A percentile compares a stretch with the other conserved stretches of the same genome.
Conservation (phyloP, 2,888 invertebrate species). For the Micoletzkya japonica region DNA sequence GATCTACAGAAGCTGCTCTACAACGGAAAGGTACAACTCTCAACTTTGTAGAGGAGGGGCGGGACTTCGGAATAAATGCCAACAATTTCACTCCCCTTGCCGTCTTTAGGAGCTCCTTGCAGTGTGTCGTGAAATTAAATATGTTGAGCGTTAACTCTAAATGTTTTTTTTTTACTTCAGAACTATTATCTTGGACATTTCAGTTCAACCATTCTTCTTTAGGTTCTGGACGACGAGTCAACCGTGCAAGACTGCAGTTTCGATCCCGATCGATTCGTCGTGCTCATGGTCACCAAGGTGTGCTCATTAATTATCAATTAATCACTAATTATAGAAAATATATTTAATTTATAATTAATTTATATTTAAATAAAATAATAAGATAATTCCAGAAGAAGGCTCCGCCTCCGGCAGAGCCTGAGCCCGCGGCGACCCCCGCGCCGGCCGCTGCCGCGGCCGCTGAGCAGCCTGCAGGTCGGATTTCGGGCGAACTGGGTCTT, state of each 20-base stretch:
- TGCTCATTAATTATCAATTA: background rate
- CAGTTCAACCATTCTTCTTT: constrained; percentile 21
- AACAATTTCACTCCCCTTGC: no score
- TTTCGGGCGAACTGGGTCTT: no score
- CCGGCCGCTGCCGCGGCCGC: constrained; percentile 37
- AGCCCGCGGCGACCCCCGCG: constrained; percentile 57
- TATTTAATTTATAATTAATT: no score
- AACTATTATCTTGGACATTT: no score
- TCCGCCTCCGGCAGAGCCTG: constrained; percentile 30
- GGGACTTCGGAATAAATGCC: background rate
- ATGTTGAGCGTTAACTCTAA: no score
- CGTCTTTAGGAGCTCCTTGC: no score
- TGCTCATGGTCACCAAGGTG: constrained; percentile 56
- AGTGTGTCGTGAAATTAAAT: no score
- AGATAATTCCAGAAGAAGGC: constrained; percentile 28
- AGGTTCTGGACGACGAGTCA: constrained; percentile 48
- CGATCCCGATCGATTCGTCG: constrained; percentile 55
- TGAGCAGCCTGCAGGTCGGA: no score
- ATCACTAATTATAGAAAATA: background rate
- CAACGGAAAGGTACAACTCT: constrained; percentile 55
- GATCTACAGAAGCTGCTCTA: constrained; percentile 60
- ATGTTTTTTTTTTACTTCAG: no score
- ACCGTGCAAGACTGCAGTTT: constrained; percentile 44
- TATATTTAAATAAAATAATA: constrained; percentile 9
- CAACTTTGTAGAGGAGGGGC: background rate